Evolutionary conservation across 1,140 invertebrate genomes (phyloP).

Genomic region (Trachymyrmex cornetzi): DNA sequence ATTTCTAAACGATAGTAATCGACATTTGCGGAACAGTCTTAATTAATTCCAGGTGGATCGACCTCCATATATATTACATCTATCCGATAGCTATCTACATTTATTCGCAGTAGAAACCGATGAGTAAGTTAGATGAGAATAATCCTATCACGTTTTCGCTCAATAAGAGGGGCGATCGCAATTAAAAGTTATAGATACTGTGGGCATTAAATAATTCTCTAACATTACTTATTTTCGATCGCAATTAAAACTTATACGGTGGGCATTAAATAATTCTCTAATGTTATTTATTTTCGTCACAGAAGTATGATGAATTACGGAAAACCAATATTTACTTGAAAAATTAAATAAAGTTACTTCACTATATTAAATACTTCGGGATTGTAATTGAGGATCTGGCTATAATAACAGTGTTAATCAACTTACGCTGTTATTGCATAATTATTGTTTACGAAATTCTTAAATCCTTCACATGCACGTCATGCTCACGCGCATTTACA

Average conservation of each 20-base stretch:
- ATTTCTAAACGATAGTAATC: slow-evolving; percentile 68
- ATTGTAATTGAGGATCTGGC: not conserved
- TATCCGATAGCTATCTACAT: slow-evolving; percentile 64
- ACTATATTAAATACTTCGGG: not conserved
- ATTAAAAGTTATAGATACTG: slow-evolving; percentile 55
- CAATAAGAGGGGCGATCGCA: slow-evolving; percentile 30
- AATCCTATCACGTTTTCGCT: slow-evolving; percentile 56
- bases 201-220: slow-evolving; percentile 40
- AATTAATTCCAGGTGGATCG: slow-evolving; percentile 69
- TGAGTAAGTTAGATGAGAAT: slow-evolving; percentile 48
- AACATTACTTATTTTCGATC: slow-evolving; percentile 23
- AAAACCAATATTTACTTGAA: not conserved
- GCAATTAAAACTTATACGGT: slow-evolving; percentile 39
- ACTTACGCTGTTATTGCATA: too few species aligned
- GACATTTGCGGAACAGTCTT: slow-evolving; percentile 70
- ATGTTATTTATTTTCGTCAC: not conserved
- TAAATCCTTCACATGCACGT: too few species aligned
- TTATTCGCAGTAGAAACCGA: slow-evolving; percentile 58
- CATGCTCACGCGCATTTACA: too few species aligned
- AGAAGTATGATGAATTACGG: not conserved
- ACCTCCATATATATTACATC: slow-evolving; percentile 70
- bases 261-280: slow-evolving; percentile 41
- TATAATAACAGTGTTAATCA: too few species aligned
- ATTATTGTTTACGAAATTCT: too few species aligned
- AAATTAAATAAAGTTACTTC: not conserved